phyloP scores from a whole-genome alignment of 2,888 invertebrate species.

The Gymnocheta viridis region DNA sequence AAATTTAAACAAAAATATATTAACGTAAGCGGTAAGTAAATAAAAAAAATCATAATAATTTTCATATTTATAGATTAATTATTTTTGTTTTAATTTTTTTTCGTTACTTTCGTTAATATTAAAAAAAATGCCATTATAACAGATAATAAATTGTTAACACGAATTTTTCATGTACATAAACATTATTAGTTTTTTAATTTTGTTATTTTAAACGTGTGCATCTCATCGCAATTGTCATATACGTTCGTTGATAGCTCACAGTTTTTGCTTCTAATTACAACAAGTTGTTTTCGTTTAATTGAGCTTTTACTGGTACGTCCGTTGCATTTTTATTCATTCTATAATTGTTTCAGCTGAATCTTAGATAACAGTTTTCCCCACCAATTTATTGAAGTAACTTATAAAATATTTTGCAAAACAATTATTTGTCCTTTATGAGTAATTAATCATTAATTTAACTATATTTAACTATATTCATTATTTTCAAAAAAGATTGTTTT shows the following conservation, averaged over 20 bases:
- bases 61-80: constrained; percentile 42
- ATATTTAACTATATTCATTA: not conserved
- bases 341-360: constrained; percentile 35
- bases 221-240: constrained; percentile 7
- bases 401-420: constrained; percentile 13
- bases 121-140: constrained; percentile 35
- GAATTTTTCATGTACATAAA: constrained; percentile 29
- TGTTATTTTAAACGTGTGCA: constrained; percentile 30
- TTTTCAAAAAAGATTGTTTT: not conserved
- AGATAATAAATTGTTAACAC: constrained; percentile 59
- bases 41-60: constrained; percentile 16
- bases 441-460: not conserved
- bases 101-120: constrained; percentile 35
- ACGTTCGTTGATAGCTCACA: constrained; percentile 10
- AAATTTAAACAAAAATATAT: constrained; percentile 31
- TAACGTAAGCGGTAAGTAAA: constrained; percentile 24
- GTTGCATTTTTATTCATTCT: not conserved
- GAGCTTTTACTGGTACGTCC: constrained; percentile 22
- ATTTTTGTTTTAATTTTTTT: constrained; percentile 43
- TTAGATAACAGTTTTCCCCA: not conserved
- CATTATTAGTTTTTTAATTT: constrained; percentile 10
- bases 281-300: constrained; percentile 42
- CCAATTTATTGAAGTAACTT: constrained; percentile 28
- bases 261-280: constrained; percentile 49
- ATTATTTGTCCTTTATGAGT: constrained; percentile 20